Evolutionary conservation across 2,113 vertebrate genomes (phyloP).

Genomic region (Spea multiplicata): DNA sequence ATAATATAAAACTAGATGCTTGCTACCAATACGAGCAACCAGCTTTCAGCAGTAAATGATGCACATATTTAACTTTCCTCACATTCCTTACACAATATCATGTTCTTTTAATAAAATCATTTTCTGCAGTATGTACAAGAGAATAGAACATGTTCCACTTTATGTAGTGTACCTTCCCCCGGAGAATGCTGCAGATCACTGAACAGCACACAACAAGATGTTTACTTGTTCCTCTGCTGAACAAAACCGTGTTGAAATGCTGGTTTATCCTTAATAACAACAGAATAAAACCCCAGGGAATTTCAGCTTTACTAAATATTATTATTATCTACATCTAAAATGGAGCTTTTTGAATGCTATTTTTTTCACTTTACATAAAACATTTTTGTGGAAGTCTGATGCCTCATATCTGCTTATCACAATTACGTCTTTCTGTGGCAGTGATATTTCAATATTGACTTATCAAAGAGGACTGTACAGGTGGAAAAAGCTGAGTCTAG

Average conservation of each 20-base stretch:
- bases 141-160: background rate
- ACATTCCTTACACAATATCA: too few species aligned
- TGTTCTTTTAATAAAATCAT: too few species aligned
- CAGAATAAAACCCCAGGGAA: background rate
- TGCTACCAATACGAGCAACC: too few species aligned
- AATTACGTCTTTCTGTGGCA: too few species aligned
- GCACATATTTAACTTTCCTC: too few species aligned
- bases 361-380: background rate
- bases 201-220: background rate
- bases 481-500: too few species aligned
- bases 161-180: background rate
- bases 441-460: too few species aligned
- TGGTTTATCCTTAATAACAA: background rate
- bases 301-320: background rate
- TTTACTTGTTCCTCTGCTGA: background rate
- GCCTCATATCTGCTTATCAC: too few species aligned
- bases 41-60: too few species aligned
- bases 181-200: background rate
- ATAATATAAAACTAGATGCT: too few species aligned
- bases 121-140: background rate
- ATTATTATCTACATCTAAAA: background rate
- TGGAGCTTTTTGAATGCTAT: background rate
- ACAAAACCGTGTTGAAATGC: background rate
- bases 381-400: too few species aligned
- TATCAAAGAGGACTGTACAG: too few species aligned